A percentile compares a stretch with the other conserved stretches of the same genome.
These are phyloP conservation scores for Laticauda colubrina DNA, from an alignment of 2,113 vertebrate genomes.

Conservation along the genomic window DNA sequence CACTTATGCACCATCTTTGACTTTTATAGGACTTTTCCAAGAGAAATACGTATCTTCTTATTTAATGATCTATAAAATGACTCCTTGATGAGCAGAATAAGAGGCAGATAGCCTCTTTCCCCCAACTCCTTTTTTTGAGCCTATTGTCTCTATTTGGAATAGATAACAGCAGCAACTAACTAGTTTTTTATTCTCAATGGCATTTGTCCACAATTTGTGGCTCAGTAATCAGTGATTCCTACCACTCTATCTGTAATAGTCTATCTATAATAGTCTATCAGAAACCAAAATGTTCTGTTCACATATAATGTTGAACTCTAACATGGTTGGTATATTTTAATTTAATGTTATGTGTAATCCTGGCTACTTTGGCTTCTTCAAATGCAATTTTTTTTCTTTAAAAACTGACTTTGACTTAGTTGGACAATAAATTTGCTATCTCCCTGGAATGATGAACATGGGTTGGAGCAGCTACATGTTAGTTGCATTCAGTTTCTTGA, in stretches of 20 bases:
- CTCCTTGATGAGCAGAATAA: too few species aligned
- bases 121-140: too few species aligned
- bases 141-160: too few species aligned
- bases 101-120: too few species aligned
- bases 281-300: neutral
- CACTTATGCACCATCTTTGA: too few species aligned
- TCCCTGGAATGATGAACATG: neutral
- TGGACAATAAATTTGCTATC: neutral
- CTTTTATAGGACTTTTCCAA: too few species aligned
- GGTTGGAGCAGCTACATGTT: neutral
- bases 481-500: neutral
- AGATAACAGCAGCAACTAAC: too few species aligned
- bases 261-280: neutral
- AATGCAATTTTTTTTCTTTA: neutral
- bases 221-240: neutral
- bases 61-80: too few species aligned
- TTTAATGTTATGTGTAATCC: neutral
- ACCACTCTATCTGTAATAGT: neutral
- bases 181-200: neutral
- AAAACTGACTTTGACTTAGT: neutral
- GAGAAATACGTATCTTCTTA: too few species aligned
- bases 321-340: neutral
- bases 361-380: neutral
- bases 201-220: neutral
- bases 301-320: neutral